Conservation (phyloP, 2,797 vertebrate species). For the Smutsia temminckii region DNA sequence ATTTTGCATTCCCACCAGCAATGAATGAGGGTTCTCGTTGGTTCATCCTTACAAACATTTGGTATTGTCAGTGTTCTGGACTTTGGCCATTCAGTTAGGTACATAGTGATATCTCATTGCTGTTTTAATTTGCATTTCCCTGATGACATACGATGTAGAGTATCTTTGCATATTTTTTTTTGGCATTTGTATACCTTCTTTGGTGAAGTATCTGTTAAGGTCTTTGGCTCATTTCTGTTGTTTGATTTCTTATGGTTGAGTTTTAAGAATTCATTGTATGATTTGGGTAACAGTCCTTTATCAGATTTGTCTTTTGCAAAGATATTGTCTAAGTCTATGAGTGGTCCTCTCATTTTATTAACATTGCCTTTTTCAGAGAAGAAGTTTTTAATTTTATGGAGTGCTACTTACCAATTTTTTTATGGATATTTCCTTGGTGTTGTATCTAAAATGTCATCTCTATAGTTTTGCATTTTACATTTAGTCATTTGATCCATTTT, state of each 20-base stretch:
- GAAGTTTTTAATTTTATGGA: neutral
- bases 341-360: neutral
- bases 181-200: neutral
- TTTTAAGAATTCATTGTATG: neutral
- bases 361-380: neutral
- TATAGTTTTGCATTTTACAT: neutral
- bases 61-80: neutral
- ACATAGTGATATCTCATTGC: rapidly evolving
- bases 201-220: neutral
- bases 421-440: neutral
- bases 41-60: neutral
- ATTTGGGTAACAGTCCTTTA: neutral
- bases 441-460: neutral
- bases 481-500: neutral
- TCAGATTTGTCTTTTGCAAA: neutral
- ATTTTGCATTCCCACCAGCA: neutral
- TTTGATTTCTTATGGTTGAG: neutral
- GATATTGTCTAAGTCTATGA: neutral
- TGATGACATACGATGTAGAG: neutral
- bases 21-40: neutral
- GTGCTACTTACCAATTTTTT: neutral
- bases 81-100: neutral
- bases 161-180: neutral
- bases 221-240: neutral
- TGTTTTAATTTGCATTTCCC: neutral